These are phyloP conservation scores for Carapus acus DNA, from an alignment of 2,797 vertebrate genomes.

Conservation along the genomic window DNA sequence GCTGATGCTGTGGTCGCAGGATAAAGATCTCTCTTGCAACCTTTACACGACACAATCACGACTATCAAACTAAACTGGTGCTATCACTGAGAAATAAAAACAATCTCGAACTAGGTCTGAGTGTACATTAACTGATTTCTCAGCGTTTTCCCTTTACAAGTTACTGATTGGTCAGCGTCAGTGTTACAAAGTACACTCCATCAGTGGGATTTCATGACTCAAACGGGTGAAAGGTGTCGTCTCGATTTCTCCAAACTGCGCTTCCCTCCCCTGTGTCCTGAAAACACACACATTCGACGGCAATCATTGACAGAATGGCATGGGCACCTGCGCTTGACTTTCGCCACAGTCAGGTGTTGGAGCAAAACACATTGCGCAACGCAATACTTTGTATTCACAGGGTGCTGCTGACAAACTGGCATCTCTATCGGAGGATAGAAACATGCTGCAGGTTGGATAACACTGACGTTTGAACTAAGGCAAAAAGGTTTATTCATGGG, in stretches of 20 bases:
- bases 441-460: conserved; percentile 1
- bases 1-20: neutral
- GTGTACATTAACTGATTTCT: too few relatives aligned
- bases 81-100: too few relatives aligned
- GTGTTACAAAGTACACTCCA: too few relatives aligned
- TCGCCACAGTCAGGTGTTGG: conserved; percentile 1
- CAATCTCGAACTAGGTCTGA: too few relatives aligned
- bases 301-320: conserved; percentile 26
- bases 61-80: too few relatives aligned
- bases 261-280: conserved; percentile 4
- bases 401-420: conserved; percentile 8
- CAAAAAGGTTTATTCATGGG: conserved; percentile 32
- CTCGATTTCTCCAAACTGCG: conserved; percentile 4
- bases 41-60: too few relatives aligned
- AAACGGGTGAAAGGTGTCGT: conserved; percentile 22
- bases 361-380: conserved; percentile 30
- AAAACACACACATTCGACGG: conserved; percentile 12
- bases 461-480: conserved; percentile 26
- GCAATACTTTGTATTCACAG: neutral
- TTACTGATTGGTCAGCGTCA: too few relatives aligned
- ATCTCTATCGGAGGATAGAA: conserved; percentile 18
- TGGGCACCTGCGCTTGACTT: conserved; percentile 27
- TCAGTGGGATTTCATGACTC: conserved; percentile 23
- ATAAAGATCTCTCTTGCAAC: too few relatives aligned
- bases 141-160: too few relatives aligned